Evolutionary conservation across 2,888 invertebrate species (phyloP), one percentile per base, ranked within the genome.

Genomic region (Chironomus tentans): DNA sequence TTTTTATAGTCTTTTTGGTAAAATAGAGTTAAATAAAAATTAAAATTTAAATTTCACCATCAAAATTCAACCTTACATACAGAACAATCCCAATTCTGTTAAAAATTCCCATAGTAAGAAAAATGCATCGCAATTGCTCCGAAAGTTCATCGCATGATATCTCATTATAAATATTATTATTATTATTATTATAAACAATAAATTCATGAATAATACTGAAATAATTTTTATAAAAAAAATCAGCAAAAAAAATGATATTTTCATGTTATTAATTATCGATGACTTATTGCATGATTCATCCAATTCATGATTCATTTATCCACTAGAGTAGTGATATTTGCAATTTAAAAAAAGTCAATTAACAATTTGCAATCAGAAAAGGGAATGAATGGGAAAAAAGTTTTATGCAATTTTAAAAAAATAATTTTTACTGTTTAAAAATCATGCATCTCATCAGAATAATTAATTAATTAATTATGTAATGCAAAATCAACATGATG

Each of bases 401-500:
- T 70, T 38, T 46, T n/a, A 46, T 70, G 12, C 28, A 38, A 22
- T 68, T 28, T 38, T n/a, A n/a, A n/a, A 22, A 21, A 22, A 65
- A 18, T 21, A 22, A 12, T 28, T 28, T 46, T 15, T 70, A 18
- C 22, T 65, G 13, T 24, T 65, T 65, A 65, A 65, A 65, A 65
- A 65, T 65, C 65, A 65, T 65, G 65, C 50, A 18, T 46, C 48
- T 70, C 70, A 70, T 70, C 46, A 73, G 24, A 73, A 73, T 21
- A 21, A 62, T 68, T 68, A 65, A 68, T 65, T 71, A 56, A 56
- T 56, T 73, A 73, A 73, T 73, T 62, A 73, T 73, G 72, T 73
- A 73, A 73, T 61, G 62, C 18, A 28, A 65, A 65, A 62, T 61
- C 72, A 72, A 56, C 56, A 70, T 70, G n/a, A 46, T 71, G 72